Conservation (phyloP, 2,113 vertebrate species). For the Pogona vitticeps region DNA sequence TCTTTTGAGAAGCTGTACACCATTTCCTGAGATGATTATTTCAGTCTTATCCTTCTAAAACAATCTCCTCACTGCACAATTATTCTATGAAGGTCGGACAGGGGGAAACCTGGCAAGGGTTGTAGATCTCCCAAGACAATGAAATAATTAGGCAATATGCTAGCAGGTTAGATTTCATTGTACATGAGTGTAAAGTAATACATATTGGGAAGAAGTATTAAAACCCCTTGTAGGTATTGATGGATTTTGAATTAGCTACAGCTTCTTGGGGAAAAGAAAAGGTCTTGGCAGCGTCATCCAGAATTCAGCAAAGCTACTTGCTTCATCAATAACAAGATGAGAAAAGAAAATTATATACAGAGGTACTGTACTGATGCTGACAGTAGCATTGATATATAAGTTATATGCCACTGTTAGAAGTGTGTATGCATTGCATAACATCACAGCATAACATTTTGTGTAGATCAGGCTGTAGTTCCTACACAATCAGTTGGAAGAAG, state of each 20-base stretch:
- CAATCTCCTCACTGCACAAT: neutral
- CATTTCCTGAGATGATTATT: neutral
- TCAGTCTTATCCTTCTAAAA: neutral
- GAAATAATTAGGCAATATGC: slow-evolving; percentile 30
- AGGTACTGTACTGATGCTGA: neutral
- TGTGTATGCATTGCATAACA: neutral
- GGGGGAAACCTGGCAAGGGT: slow-evolving; percentile 1
- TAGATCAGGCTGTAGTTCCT: neutral
- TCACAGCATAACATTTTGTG: neutral
- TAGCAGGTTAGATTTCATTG: slow-evolving; percentile 45
- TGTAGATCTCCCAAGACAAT: slow-evolving; percentile 29
- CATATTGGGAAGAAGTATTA: slow-evolving; percentile 48
- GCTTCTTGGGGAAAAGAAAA: slow-evolving; percentile 42
- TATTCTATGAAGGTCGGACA: slow-evolving; percentile 17
- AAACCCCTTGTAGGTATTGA: slow-evolving; percentile 34
- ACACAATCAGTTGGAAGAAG: neutral
- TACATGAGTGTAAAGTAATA: slow-evolving; percentile 47
- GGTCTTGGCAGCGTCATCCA: slow-evolving; percentile 40
- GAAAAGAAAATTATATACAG: slow-evolving; percentile 8
- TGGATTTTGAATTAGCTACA: slow-evolving; percentile 51
- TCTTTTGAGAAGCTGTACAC: neutral
- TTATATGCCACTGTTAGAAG: neutral
- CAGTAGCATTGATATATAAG: slow-evolving; percentile 22
- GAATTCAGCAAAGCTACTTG: slow-evolving; percentile 48
- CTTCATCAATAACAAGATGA: neutral